Base-by-base conservation (phyloP, 2,888 invertebrate genomes). In the Protula sp. region DNA sequence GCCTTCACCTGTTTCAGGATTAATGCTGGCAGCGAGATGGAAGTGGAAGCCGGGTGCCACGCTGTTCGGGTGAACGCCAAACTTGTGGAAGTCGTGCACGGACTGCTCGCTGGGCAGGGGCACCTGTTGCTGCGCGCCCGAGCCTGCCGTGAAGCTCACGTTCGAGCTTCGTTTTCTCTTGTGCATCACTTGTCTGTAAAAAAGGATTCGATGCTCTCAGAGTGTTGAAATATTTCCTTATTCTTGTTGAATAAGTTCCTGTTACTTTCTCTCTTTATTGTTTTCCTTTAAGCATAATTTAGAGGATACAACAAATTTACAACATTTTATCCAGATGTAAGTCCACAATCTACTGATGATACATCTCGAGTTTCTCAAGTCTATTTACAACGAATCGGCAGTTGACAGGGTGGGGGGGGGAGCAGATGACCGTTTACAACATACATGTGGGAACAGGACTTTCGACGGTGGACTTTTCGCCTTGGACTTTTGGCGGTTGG, bases 31-130 rank as follows among this genome's bases (percentile, higher is more conserved):
- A 58, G 98, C 95, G 74, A 99, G 84, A 83, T 98, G 97, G 82
- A 99, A 99, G 84, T 98, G 97, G 58, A 94, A 86, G 53, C 91
- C 91, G 76, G 88, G 87, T 54, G 86, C 85, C n/a, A 87, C 83
- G 45, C 87, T 87, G 30, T 88, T 87, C 31, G 89, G 88, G 78
- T 90, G 90, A 74, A 89, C 87, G 61, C 88, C 89, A 74, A 88
- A 89, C 69, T 89, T 89, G 84, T 95, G 94, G 82, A 94, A 94
- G 83, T 95, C 95, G 79, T 95, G 94, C 2, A 93, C 92, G 75
- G 93, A 93, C 30, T 56, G 59, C 2, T 61, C 45, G 57, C 58
- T 58, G 54, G 61, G 61, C 29, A 65, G 53, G 47, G 30, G 22
- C 2, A n/a, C n/a, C n/a, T n/a, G n/a, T n/a, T n/a, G n/a, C 57